These are phyloP conservation scores for Leptinotarsa texana DNA, from an alignment of 1,140 invertebrate genomes.

Conservation along the genomic window DNA sequence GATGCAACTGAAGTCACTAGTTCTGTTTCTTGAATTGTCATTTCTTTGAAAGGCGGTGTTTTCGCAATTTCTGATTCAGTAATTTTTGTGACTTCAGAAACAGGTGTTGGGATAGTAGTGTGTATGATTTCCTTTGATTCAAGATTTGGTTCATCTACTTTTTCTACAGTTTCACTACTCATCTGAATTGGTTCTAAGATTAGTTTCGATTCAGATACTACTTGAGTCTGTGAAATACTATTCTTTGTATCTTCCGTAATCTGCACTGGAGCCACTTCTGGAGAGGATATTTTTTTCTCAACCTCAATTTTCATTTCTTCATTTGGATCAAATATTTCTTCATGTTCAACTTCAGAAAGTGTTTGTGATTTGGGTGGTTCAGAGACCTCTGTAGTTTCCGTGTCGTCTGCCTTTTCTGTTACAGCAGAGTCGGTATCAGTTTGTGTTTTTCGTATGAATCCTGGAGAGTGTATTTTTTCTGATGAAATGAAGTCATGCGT, in stretches of 20 bases:
- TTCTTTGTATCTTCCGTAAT: no score
- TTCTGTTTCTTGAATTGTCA: slow-evolving; percentile 22
- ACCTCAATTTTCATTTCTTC: no score
- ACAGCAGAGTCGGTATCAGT: neutral
- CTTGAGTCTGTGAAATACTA: no score
- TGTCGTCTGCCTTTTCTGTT: neutral
- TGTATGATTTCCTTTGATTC: neutral
- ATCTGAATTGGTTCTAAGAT: no score
- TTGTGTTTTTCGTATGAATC: no score
- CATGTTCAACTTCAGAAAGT: no score
- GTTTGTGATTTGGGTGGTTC: neutral
- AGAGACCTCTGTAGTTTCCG: neutral
- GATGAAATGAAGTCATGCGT: neutral
- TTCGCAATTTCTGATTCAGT: neutral
- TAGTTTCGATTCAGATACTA: no score
- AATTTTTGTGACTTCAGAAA: neutral
- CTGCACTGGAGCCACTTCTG: no score
- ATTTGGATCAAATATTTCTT: no score
- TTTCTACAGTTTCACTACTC: neutral
- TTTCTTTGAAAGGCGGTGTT: slow-evolving; percentile 13
- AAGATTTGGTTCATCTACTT: neutral
- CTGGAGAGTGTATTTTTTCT: neutral
- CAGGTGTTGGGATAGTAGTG: no score
- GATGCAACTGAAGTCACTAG: slow-evolving; percentile 17
- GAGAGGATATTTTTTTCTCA: no score